Base-by-base conservation (phyloP, 1,140 invertebrate genomes). In the Pseudobourletiella spinata region DNA sequence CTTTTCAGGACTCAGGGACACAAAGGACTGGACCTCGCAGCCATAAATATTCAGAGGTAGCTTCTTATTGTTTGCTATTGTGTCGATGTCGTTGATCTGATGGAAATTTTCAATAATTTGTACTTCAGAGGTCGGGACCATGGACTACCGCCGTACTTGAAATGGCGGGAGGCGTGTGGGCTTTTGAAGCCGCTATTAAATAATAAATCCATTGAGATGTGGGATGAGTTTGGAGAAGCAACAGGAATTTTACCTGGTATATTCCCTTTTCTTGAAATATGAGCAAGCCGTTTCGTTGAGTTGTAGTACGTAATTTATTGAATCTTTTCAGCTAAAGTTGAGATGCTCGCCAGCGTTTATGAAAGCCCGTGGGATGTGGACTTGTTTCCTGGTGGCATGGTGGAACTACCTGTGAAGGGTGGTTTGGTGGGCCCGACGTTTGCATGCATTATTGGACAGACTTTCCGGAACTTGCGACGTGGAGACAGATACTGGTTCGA, bases 401-500 rank as follows among this genome's bases (percentile, higher is more conserved):
- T 88, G 59, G 93, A 96, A 73, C 78, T 84, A 42, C 84, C 86
- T 0, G 78, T 93, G 0, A 85, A 88, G 69, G 90, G 90, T 15
- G 94, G 91, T 8, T 74, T 96, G 0, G 88, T 97, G 0, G 95
- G 95, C 4, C 94, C 95, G 0, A 97, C 94, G 0, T 90, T 97
- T 73, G 92, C 91, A 25, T 98, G 95, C 72, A 92, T 98, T 63
- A 89, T 98, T 65, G 92, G 87, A 29, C 89, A 92, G 61, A 93
- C 97, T 76, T 95, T 96, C 77, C 78, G 87, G 63, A 88, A 93
- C 72, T 77, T 91, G 22, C 84, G 91, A 63, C 67, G 76, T 58
- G 82, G 79, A 24, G 76, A 78, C 66, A 61, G 77, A 35, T 79
- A 78, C 66, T 79, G 78, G 78, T 88, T 89, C 71, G 89, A 92